Evolutionary conservation across 2,888 invertebrate genomes (phyloP), one percentile per base, ranked within the genome.

Genomic region (Operophtera brumata): DNA sequence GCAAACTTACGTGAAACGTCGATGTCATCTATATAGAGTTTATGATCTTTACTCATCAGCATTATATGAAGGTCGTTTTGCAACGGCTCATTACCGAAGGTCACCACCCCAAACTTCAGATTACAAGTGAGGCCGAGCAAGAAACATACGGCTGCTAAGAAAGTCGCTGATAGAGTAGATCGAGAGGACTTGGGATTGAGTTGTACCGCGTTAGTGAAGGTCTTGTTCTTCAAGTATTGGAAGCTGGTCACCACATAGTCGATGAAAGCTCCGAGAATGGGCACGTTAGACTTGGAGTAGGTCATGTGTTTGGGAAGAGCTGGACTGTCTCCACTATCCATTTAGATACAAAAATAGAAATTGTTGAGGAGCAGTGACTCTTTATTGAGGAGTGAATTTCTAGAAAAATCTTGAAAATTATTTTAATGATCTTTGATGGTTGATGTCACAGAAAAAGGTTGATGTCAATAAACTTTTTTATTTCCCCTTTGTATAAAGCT

Each of bases 81-180:
- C 14, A 89, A 47, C 0, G 87, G 83, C 8, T 74, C 71, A 0
- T 82, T 73, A 30, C 82, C 76, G 0, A 80, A 57, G 0, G 77
- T 87, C n/a, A 81, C 84, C 2, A 88, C 80, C 71, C 89, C 90
- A 4, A 90, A 78, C 65, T 90, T 90, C 2, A 89, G 74, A 47
- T 87, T 88, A 28, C 77, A 75, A 7, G 75, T 69, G 6, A 87
- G 57, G 0, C 86, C 90, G 6, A 88, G 66, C 3, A 80, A 11
- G 0, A 88, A 59, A 13, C 87, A 86, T 0, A 84, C 79, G 0
- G 61, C 40, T 0, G 82, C 76, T 47, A 87, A 59, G 56, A 88
- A 88, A 0, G 76, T 65, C 0, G 82, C 69, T 0, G 88, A 84
- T 0, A 87, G 61, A 0, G 74, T 70, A 0, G 74, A 70, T 50